Evolutionary conservation across 2,888 invertebrate species (phyloP), one percentile per base, ranked within the genome.

Genomic region (Muschampia plurimacula): DNA sequence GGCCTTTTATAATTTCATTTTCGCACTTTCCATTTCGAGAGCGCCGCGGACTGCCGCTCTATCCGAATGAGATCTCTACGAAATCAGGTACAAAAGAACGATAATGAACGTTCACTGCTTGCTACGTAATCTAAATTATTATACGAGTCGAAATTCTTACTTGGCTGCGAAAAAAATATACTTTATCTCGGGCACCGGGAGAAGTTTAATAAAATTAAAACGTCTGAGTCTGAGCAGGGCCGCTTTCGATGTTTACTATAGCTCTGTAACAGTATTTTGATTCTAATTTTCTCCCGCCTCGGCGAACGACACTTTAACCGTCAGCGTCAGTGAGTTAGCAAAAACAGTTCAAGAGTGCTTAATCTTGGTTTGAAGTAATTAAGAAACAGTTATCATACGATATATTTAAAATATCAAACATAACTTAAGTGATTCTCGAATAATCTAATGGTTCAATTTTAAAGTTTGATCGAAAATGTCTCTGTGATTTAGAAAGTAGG

Each of bases 1-100:
- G 90, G n/a, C n/a, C n/a, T 92, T 93, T 94, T 93, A 93, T 94
- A 94, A 94, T 94, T 94, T 94, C 92, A 94, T 94, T 94, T 94
- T 94, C 94, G 92, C 94, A 94, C 94, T 94, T 94, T 93, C 92
- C 92, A 92, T 93, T 93, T 94, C 86, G 88, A 89, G 91, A 88
- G 90, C 89, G 89, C 90, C 90, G 91, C 88, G 91, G 92, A 90
- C 91, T 86, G 88, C 84, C 86, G 89, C 90, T 92, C 92, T 94
- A 94, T 94, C 94, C 90, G 93, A 93, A 94, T 94, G 94, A 92
- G 93, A 94, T 94, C 94, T 94, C 87, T 81, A 88, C 91, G 90
- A 93, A 93, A 94, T 94, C 94, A 82, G 82, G 82, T 94, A 94
- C 94, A 93, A 94, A 94, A 94, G 93, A 92, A 93, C 93, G 93